A percentile compares a stretch with the other conserved stretches of the same genome.
Conservation (phyloP, 2,888 invertebrate species). For the Neoaliturus tenellus region DNA sequence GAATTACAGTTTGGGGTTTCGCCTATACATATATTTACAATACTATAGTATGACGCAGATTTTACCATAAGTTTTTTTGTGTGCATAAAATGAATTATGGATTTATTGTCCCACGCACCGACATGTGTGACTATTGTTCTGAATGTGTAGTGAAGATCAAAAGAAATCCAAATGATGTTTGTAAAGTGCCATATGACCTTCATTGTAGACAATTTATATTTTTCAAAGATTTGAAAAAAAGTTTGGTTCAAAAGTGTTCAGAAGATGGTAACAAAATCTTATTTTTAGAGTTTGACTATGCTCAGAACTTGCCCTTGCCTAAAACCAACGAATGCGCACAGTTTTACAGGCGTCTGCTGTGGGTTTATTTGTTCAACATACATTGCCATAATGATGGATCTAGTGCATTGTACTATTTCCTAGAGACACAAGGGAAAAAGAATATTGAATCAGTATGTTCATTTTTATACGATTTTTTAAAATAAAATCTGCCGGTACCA, state of each 20-base stretch:
- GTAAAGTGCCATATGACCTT: conserved; percentile 44
- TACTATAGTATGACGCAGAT: no score
- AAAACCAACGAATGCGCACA: conserved; percentile 50
- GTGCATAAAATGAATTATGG: conserved; percentile 48
- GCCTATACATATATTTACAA: no score
- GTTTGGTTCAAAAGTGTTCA: conserved; percentile 27
- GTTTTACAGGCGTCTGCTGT: conserved; percentile 50
- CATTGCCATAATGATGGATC: conserved; percentile 54
- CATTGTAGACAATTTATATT: conserved; percentile 36
- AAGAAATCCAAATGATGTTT: conserved; percentile 53
- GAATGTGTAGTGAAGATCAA: conserved; percentile 40
- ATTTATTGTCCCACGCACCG: conserved; percentile 44
- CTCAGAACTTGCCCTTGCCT: conserved; percentile 51
- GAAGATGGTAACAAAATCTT: conserved; percentile 8
- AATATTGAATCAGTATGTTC: conserved; percentile 51
- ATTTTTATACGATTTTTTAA: conserved; percentile 43
- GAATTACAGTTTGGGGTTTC: no score
- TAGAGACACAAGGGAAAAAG: conserved; percentile 51
- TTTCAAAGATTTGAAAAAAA: conserved; percentile 17
- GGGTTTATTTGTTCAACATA: conserved; percentile 55
- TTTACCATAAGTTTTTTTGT: conserved; percentile 51
- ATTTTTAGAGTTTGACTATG: conserved; percentile 55
- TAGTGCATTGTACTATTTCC: conserved; percentile 51
- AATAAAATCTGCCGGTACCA: not conserved
- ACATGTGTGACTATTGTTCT: conserved; percentile 50